These are phyloP conservation scores for Ryuthela nishihirai DNA, from an alignment of 2,888 invertebrate genomes.

Conservation along the genomic window DNA sequence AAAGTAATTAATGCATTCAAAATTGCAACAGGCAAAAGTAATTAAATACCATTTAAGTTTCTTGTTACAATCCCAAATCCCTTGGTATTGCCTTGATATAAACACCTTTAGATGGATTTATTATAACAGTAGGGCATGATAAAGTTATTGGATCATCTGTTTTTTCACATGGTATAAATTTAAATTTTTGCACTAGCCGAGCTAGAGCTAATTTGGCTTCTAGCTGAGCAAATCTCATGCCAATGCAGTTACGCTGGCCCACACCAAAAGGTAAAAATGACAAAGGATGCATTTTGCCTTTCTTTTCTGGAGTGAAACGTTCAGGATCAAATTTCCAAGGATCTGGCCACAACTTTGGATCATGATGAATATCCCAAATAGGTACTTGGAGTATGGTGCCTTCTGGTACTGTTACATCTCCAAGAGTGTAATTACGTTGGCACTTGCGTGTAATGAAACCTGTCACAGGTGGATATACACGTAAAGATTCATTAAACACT, in stretches of 20 bases:
- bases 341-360: conserved; percentile 43
- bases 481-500: conserved; percentile 27
- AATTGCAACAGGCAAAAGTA: too few relatives aligned
- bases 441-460: conserved; percentile 34
- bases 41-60: too few relatives aligned
- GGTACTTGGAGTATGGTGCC: conserved; percentile 41
- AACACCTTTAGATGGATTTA: conserved; percentile 38
- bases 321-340: conserved; percentile 44
- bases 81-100: conserved; percentile 18
- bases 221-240: conserved; percentile 39
- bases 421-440: conserved; percentile 20
- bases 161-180: conserved; percentile 21
- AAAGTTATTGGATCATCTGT: conserved; percentile 33
- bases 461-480: conserved; percentile 41
- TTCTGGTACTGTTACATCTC: conserved; percentile 40
- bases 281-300: conserved; percentile 8
- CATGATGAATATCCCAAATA: conserved; percentile 43
- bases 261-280: conserved; percentile 40
- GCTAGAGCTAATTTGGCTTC: conserved; percentile 38
- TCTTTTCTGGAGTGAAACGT: conserved; percentile 39
- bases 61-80: too few relatives aligned
- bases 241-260: conserved; percentile 41
- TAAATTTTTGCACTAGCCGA: conserved; percentile 29
- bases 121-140: conserved; percentile 33
- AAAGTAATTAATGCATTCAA: too few relatives aligned